Conservation (phyloP, 2,797 vertebrate species). For the Aplochiton taeniatus region DNA sequence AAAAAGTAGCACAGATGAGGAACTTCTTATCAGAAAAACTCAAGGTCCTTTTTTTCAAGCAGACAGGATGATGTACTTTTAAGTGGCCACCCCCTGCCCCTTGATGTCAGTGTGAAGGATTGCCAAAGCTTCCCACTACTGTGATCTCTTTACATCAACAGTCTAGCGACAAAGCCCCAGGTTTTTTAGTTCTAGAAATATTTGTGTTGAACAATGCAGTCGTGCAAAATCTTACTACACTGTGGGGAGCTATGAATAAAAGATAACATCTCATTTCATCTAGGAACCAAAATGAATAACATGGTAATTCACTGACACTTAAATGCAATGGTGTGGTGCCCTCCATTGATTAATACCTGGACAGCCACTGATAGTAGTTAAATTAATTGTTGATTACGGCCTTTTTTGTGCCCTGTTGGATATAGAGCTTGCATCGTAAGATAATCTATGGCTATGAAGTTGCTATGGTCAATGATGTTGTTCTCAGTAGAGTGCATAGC, state of each 20-base stretch:
- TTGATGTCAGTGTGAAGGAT: slow-evolving; percentile 60
- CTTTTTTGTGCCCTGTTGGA: slow-evolving; percentile 52
- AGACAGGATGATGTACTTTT: slow-evolving; percentile 62
- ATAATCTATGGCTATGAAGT: slow-evolving; percentile 62
- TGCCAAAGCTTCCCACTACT: slow-evolving; percentile 49
- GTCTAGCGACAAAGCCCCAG: slow-evolving; percentile 40
- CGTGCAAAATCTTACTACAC: slow-evolving; percentile 9
- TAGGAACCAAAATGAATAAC: slow-evolving; percentile 24
- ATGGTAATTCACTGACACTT: slow-evolving; percentile 40
- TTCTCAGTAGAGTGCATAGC: slow-evolving; percentile 62
- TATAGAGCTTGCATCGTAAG: slow-evolving; percentile 49
- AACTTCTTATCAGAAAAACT: slow-evolving; percentile 48
- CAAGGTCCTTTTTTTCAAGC: slow-evolving; percentile 44
- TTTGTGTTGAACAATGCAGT: slow-evolving; percentile 25
- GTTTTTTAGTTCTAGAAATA: slow-evolving; percentile 29
- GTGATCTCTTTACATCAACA: slow-evolving; percentile 60
- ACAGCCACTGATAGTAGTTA: slow-evolving; percentile 45
- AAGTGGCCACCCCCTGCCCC: slow-evolving; percentile 62
- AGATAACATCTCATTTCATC: slow-evolving; percentile 34
- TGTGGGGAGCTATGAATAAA: slow-evolving; percentile 22
- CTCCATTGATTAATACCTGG: slow-evolving; percentile 50
- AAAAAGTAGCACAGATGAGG: slow-evolving; percentile 27
- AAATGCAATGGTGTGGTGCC: slow-evolving; percentile 42
- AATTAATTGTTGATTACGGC: slow-evolving; percentile 57
- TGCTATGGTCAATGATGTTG: slow-evolving; percentile 66